Evolutionary conservation across 2,113 vertebrate genomes (phyloP).

Genomic region (Hemicordylus capensis): DNA sequence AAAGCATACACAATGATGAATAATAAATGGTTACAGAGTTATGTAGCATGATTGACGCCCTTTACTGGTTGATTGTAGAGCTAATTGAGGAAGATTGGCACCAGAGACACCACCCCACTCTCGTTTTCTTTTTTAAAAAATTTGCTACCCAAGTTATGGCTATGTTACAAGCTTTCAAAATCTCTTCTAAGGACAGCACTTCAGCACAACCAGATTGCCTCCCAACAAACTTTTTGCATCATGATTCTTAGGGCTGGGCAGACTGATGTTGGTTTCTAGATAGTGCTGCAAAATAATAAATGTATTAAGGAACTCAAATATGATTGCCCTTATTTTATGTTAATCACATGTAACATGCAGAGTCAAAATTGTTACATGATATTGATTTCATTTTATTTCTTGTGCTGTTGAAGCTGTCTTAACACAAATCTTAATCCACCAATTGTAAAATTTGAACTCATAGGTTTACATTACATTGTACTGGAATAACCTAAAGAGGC

Average conservation of each 20-base stretch:
- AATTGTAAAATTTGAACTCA: neutral
- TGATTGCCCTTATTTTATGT: neutral
- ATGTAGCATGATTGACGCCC: conserved; percentile 1
- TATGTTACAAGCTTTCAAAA: neutral
- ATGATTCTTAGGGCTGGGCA: neutral
- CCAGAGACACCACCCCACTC: neutral
- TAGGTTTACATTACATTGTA: neutral
- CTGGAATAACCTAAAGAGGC: neutral
- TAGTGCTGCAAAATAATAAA: neutral
- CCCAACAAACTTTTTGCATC: neutral
- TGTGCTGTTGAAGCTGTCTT: neutral
- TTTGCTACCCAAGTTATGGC: neutral
- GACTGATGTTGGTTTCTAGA: neutral
- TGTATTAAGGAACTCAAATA: neutral
- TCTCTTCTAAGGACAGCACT: neutral
- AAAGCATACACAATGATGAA: conserved; percentile 24
- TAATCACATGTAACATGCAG: neutral
- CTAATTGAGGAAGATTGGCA: conserved; percentile 13
- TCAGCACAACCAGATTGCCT: neutral
- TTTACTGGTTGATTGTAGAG: conserved; percentile 6
- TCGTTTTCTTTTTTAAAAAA: neutral
- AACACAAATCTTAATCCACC: neutral
- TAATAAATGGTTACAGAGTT: conserved; percentile 19
- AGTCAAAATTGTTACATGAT: neutral
- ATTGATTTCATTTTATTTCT: neutral